Conservation (phyloP, 2,113 vertebrate genomes). For the Channa argus region DNA sequence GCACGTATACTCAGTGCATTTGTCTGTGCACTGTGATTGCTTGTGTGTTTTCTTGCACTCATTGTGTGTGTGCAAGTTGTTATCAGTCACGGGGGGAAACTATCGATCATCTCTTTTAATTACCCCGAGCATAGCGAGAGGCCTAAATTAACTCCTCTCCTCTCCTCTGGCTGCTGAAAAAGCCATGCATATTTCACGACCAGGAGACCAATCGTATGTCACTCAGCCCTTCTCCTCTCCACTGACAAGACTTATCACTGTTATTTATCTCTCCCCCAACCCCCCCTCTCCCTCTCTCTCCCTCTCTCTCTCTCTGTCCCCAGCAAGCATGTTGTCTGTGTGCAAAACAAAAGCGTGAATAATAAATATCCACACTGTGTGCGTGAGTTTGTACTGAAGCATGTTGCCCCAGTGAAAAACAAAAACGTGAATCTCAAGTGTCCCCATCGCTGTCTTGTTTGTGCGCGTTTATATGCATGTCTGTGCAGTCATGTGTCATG, state of each 20-base stretch:
- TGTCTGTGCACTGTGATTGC: constrained; percentile 28
- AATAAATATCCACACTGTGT: constrained; percentile 72
- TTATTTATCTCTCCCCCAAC: constrained; percentile 77
- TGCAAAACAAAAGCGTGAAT: constrained; percentile 81
- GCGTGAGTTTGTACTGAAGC: constrained; percentile 54
- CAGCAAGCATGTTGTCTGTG: constrained; percentile 73
- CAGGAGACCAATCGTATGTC: constrained; percentile 81
- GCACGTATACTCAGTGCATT: constrained; percentile 2
- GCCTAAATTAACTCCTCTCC: constrained; percentile 86
- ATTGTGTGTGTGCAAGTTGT: constrained; percentile 71
- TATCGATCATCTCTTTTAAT: constrained; percentile 90
- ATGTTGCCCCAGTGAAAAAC: constrained; percentile 46
- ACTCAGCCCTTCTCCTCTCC: constrained; percentile 78
- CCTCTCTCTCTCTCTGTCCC: constrained; percentile 17
- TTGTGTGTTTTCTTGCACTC: constrained; percentile 37
- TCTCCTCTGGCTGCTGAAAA: constrained; percentile 80
- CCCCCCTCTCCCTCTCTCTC: constrained; percentile 12
- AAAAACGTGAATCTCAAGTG: constrained; percentile 67
- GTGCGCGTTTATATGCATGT: constrained; percentile 19
- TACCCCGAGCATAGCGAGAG: constrained; percentile 84
- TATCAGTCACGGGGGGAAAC: constrained; percentile 83
- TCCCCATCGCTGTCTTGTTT: constrained; percentile 25
- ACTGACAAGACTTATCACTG: constrained; percentile 83
- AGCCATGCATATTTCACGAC: constrained; percentile 88
- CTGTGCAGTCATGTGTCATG: constrained; percentile 47